These are phyloP conservation scores for Epinotia brunnichana DNA, from an alignment of 2,888 invertebrate genomes.

Conservation along the genomic window DNA sequence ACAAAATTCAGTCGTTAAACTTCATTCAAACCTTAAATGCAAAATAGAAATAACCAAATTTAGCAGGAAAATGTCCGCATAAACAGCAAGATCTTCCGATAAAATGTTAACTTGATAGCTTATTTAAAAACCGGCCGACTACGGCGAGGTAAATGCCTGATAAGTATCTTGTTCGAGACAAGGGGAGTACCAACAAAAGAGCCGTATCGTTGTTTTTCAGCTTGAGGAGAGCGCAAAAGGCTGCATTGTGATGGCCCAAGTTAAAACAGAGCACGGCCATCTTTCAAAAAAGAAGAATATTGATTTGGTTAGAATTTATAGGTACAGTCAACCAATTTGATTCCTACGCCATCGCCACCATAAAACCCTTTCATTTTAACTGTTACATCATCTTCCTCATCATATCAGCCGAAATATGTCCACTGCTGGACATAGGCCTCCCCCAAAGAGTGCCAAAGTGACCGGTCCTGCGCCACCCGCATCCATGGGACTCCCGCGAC, in stretches of 20 bases:
- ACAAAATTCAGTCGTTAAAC: conserved; percentile 14
- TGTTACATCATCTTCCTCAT: no score
- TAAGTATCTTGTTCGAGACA: conserved; percentile 79
- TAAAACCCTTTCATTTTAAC: no score
- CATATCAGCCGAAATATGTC: no score
- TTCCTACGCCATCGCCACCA: no score
- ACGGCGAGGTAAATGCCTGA: conserved; percentile 77
- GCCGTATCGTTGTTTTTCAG: conserved; percentile 72
- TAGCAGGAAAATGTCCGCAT: conserved; percentile 27
- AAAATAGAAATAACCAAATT: conserved; percentile 29
- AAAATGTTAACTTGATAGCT: conserved; percentile 56
- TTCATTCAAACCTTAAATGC: conserved; percentile 8
- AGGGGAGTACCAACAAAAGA: conserved; percentile 72
- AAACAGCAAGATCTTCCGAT: conserved; percentile 39
- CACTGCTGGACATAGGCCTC: no score
- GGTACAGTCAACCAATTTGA: no score
- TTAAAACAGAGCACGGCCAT: neutral
- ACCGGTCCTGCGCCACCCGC: no score
- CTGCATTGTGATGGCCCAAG: conserved; percentile 17
- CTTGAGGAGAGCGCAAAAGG: conserved; percentile 61
- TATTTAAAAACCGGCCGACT: conserved; percentile 67
- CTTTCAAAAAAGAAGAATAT: neutral
- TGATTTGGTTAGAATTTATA: no score
- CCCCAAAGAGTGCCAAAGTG: no score
- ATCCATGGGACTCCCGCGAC: no score